Conservation (phyloP, 2,888 invertebrate species). For the Chalcis sispes region DNA sequence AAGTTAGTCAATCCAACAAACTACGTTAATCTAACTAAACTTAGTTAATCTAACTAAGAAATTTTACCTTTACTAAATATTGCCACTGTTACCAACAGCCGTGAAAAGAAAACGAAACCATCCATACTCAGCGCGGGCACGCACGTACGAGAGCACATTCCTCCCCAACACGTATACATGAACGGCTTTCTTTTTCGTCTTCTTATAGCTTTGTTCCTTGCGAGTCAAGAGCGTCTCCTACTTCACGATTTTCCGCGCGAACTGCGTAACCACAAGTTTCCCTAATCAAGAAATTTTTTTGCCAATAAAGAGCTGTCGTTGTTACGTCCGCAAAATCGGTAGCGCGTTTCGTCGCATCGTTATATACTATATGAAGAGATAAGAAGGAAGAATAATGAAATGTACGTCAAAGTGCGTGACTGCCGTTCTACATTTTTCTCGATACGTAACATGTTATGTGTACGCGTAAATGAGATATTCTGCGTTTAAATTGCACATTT, state of each 20-base stretch:
- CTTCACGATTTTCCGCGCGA: conserved; percentile 8
- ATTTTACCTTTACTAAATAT: conserved; percentile 27
- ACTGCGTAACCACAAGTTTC: neutral
- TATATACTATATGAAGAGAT: neutral
- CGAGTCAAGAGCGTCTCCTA: neutral
- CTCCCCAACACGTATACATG: neutral
- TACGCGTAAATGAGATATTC: too few species aligned
- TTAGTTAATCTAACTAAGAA: conserved; percentile 45
- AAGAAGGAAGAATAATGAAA: neutral
- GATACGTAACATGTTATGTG: neutral
- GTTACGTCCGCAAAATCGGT: neutral
- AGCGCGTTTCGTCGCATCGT: neutral
- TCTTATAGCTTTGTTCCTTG: neutral
- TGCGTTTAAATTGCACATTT: too few species aligned
- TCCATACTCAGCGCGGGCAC: neutral
- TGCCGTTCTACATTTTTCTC: too few species aligned
- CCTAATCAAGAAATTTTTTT: neutral
- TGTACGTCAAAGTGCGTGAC: too few species aligned
- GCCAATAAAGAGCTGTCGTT: neutral
- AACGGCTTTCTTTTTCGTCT: neutral
- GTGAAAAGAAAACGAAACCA: conserved; percentile 17
- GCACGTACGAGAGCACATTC: neutral
- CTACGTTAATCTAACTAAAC: conserved; percentile 43
- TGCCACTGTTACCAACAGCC: conserved; percentile 6
- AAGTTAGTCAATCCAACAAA: conserved; percentile 43